Percentiles rank a stretch among this genome's conserved stretches.
Evolutionary conservation across 2,113 vertebrate species (phyloP).

Genomic region (Tetrax tetrax): DNA sequence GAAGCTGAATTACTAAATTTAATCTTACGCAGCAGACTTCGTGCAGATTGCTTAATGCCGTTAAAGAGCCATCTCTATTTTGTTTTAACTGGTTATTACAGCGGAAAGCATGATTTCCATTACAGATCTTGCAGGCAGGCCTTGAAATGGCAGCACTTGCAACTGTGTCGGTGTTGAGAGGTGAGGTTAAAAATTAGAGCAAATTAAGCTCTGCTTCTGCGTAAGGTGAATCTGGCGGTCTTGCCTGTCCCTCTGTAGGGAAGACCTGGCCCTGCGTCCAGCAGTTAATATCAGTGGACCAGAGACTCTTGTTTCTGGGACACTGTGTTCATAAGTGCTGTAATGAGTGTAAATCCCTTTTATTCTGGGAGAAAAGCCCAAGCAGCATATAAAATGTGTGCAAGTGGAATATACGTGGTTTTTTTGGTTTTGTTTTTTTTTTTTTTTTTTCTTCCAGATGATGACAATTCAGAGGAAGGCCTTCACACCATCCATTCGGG

Average conservation of each 20-base stretch:
- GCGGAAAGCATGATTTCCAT: background rate
- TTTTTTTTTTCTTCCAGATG: constrained; percentile 79
- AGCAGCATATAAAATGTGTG: background rate
- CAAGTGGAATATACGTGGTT: constrained; percentile 10
- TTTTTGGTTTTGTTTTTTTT: background rate
- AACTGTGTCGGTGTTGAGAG: background rate
- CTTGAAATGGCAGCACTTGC: constrained; percentile 8
- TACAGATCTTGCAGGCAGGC: background rate
- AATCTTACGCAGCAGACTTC: background rate
- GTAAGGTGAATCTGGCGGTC: fast-evolving
- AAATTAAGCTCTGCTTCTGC: background rate
- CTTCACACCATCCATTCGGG: constrained; percentile 96
- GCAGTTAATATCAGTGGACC: fast-evolving
- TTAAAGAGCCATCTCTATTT: background rate
- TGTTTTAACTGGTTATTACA: background rate
- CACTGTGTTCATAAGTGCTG: fast-evolving
- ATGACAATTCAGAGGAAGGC: constrained; percentile 96
- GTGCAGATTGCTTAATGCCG: fast-evolving
- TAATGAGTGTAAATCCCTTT: background rate
- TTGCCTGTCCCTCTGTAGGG: fast-evolving
- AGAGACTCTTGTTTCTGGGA: background rate
- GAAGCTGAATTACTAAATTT: background rate
- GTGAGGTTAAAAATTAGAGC: background rate
- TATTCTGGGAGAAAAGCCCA: background rate
- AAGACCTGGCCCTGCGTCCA: background rate